These are phyloP conservation scores for Myrmophylax atrothorax DNA, from an alignment of 2,113 vertebrate species.

Conservation along the genomic window DNA sequence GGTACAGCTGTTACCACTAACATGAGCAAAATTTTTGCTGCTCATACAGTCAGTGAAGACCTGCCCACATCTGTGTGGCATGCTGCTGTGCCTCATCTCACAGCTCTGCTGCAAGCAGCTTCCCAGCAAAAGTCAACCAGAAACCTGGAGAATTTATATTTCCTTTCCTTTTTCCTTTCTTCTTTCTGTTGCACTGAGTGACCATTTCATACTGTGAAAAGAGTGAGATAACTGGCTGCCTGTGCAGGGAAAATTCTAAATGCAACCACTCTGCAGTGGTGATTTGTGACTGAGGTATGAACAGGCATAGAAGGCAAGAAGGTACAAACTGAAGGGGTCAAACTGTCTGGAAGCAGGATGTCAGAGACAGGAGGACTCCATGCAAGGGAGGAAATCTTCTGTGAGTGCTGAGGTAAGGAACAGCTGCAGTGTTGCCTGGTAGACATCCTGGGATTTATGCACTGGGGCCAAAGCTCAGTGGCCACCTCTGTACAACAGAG, in stretches of 20 bases:
- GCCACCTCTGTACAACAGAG: too few relatives aligned
- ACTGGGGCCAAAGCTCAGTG: accelerated
- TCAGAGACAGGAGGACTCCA: background rate
- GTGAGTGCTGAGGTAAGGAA: background rate
- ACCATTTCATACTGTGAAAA: background rate
- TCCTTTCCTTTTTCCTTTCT: accelerated
- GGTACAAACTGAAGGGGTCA: background rate
- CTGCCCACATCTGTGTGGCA: background rate
- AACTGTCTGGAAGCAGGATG: background rate
- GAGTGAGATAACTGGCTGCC: background rate
- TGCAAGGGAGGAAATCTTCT: background rate
- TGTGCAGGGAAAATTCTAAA: background rate
- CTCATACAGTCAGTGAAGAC: background rate
- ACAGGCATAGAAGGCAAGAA: background rate
- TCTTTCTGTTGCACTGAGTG: background rate
- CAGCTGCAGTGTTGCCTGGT: background rate
- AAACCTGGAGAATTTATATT: background rate
- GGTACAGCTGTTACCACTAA: background rate
- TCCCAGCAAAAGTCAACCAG: background rate
- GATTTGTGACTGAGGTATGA: background rate
- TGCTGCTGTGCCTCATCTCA: background rate
- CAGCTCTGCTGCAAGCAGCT: background rate
- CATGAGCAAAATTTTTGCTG: background rate
- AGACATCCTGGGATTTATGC: background rate
- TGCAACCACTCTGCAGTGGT: accelerated